Base-by-base conservation (phyloP, 2,797 vertebrate species). In the Notolepis coatsorum region DNA sequence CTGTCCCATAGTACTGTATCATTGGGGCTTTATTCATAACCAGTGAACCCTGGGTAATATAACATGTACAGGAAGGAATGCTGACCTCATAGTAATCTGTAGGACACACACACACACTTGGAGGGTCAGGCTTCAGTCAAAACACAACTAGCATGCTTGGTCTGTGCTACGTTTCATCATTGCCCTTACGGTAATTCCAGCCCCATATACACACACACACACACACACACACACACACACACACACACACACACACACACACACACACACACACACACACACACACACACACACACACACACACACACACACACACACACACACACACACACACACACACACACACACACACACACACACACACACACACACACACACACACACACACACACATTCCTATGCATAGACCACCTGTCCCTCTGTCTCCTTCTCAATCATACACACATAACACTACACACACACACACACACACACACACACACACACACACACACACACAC, bases 91-190 rank as follows among this genome's bases (percentile, higher is more conserved):
- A 45, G 50, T n/a, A 2, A 8, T 33, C 7, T 31, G 6, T n/a
- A 31, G 37, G 33, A 13, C 38, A 15, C n/a, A 15, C 3, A 18
- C 39, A 42, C 15, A 42, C 39, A 8, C 37, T 74, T 87, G 64
- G 71, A 71, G 69, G 68, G 66, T 79, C 81, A 73, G 50, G 17
- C 74, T 67, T 64, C 39, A 68, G 76, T 70, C 67, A 73, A 72
- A 85, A 78, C 78, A 86, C 62, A 60, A 73, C 64, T 68, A 73
- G 30, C 42, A 81, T 73, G 68, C 49, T 82, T 82, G 77, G 66
- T 73, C 42, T 71, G 53, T 0, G 4, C 47, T 31, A 28, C 33
- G 52, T 76, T 65, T 61, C 25, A 18, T 61, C 25, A 18, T 28
- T 58, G n/a, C 18, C 55, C 24, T 47, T 13, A 51, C 68, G 71